These are phyloP conservation scores for Gibbula magus DNA, from an alignment of 2,888 invertebrate genomes.

Conservation along the genomic window DNA sequence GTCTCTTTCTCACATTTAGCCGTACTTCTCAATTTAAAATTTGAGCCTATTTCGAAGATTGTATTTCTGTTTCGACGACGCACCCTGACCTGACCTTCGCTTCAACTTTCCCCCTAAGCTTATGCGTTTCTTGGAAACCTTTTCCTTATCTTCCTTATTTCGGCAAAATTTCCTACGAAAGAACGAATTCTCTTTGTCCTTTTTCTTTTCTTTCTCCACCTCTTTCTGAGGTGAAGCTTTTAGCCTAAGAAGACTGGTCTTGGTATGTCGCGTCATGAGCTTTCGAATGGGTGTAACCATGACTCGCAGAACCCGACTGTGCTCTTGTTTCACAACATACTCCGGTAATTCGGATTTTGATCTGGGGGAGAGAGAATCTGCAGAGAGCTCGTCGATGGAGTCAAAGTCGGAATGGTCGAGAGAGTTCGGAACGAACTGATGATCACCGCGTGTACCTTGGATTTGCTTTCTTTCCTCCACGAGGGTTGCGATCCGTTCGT, in stretches of 20 bases:
- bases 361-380: not conserved
- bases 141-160: conserved; percentile 12
- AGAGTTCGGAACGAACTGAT: not conserved
- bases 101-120: conserved; percentile 14
- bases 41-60: conserved; percentile 22
- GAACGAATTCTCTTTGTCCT: conserved; percentile 28
- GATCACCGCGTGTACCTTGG: conserved; percentile 48
- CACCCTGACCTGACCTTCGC: not conserved
- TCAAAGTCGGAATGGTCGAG: not conserved
- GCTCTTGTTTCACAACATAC: conserved; percentile 33
- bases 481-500: conserved; percentile 47
- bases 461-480: conserved; percentile 49
- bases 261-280: conserved; percentile 55
- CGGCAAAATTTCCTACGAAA: not conserved
- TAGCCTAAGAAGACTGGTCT: conserved; percentile 62
- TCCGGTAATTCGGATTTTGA: conserved; percentile 24
- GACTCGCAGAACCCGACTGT: conserved; percentile 51
- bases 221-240: conserved; percentile 54
- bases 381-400: conserved; percentile 16
- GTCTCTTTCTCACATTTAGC: not conserved
- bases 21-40: no score
- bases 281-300: conserved; percentile 54
- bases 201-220: conserved; percentile 29
- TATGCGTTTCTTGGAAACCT: conserved; percentile 16
- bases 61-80: not conserved